Evolutionary conservation across 2,888 invertebrate species (phyloP).

Genomic region (Caenorhabditis sp.): DNA sequence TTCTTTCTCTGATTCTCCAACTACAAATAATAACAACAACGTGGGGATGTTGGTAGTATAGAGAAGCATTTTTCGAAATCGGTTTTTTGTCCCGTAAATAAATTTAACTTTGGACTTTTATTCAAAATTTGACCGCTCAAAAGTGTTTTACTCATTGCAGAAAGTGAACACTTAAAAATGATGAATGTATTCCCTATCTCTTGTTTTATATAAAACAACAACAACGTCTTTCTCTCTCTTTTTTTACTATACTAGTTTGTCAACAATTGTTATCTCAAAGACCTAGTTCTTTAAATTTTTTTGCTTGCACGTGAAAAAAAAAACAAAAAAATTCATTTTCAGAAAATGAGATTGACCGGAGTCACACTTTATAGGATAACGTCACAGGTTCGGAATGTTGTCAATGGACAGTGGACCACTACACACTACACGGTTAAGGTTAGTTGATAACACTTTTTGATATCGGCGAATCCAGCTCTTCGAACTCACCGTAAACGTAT

Average conservation of each 20-base stretch:
- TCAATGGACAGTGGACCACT: constrained; percentile 69
- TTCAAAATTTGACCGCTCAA: no score
- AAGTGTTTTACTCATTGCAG: no score
- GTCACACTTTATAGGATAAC: constrained; percentile 29
- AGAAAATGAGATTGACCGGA: constrained; percentile 29
- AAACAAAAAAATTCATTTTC: background rate
- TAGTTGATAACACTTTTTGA: no score
- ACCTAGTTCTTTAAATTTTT: background rate
- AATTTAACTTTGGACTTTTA: background rate
- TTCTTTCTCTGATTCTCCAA: constrained; percentile 4
- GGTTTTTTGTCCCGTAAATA: background rate
- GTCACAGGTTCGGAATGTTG: constrained; percentile 55
- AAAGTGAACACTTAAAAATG: background rate
- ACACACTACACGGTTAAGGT: constrained; percentile 68
- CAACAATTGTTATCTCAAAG: background rate
- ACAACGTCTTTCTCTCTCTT: background rate
- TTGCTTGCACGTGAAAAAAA: background rate
- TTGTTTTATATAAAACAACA: background rate
- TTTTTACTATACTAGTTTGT: constrained; percentile 1
- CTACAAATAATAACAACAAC: background rate
- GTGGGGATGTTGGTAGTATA: background rate
- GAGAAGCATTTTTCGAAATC: no score
- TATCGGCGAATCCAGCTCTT: no score
- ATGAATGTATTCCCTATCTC: background rate
- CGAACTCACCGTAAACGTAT: no score